Evolutionary conservation across 30 jellyfish, hydroid and myxozoan species (phyloP), one percentile per base, ranked within the genome.

Genomic region (Aurelia aurita): DNA sequence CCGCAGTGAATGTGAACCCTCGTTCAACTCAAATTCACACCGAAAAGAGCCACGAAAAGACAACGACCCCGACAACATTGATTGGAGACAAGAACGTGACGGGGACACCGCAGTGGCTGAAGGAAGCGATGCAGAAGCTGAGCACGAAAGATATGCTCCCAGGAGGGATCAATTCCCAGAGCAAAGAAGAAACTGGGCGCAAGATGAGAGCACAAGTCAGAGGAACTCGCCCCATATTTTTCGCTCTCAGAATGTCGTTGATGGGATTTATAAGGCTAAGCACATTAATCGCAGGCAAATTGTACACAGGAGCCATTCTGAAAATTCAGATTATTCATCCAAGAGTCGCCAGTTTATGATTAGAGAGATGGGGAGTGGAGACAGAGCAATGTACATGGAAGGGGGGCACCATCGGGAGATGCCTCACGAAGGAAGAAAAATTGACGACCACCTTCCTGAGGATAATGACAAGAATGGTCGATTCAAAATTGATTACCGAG

Each of bases 31-130:
- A 6, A 80, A 80, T 28, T 57, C 78, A 9, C 35, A 44, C 59
- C 74, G 82, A 39, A 67, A 80, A 23, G 82, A 64, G 58, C 86
- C 74, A 74, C 86, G 54, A 16, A 4, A 74, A 58, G 59, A 19
- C 27, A 25, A n/a, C 80, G 86, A 74, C 14, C 79, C 63, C n/a
- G 72, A 78, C 80, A 25, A 58, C 32, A 73, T 22, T 27, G 55
- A 34, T 44, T 11, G 71, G 86, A 32, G 75, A 58, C 86, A 74
- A 31, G 68, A 81, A 64, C 73, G 53, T 20, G 89, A 60, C 26
- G 58, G 44, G 10, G 86, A 57, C 34, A 14, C 58, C 11, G 27
- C 49, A 60, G 35, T 64, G 67, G 66, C 49, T 54, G 63, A 25
- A 54, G 62, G 74, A 32, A 55, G 58, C 23, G 86, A 55, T 54